Base-by-base conservation (phyloP, 2,113 vertebrate species). In the Sinocyclocheilus anshuiensis region DNA sequence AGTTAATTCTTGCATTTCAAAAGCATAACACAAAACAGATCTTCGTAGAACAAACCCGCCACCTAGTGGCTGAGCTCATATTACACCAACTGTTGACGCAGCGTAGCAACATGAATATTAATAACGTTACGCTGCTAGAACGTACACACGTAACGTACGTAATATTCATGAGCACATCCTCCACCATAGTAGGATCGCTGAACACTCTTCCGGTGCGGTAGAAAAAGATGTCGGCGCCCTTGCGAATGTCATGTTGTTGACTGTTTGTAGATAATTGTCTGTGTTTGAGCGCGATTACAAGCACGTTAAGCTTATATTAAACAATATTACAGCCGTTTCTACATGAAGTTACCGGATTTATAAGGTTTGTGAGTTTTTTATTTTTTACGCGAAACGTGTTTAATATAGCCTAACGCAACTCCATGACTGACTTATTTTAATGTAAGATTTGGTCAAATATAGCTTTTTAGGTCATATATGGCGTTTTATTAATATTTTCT, bases 221-320 rank as follows among this genome's bases (percentile, higher is more conserved):
- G 91, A 92, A 50, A 94, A 95, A 87, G 3, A 89, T 89, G 95
- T 92, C 95, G 9, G 90, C 93, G 87, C 89, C 20, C 94, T 89
- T 87, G 86, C 22, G 85, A 92, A 92, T 92, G 94, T 95, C 90
- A 94, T 90, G 87, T 88, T 92, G 63, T 33, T 39, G 12, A 24
- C 71, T 24, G 18, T 50, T 22, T 50, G 26, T 0, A 16, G 77
- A 5, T 4, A 50, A 16, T 67, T 18, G 9, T 39, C 7, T 39
- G 39, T 42, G 53, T 57, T 57, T 57, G 2, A 57, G 53, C 16
- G 6, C 6, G 20, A 57, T 57, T 57, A 57, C 16, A 57, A 2
- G 4, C 15, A 57, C 53, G 53, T 57, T 57, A 57, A 1, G 53
- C 1, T 57, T 57, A 57, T 20, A 57, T 57, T 57, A 2, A 57